Conservation (phyloP, 1,140 invertebrate genomes). For the Galleria mellonella region DNA sequence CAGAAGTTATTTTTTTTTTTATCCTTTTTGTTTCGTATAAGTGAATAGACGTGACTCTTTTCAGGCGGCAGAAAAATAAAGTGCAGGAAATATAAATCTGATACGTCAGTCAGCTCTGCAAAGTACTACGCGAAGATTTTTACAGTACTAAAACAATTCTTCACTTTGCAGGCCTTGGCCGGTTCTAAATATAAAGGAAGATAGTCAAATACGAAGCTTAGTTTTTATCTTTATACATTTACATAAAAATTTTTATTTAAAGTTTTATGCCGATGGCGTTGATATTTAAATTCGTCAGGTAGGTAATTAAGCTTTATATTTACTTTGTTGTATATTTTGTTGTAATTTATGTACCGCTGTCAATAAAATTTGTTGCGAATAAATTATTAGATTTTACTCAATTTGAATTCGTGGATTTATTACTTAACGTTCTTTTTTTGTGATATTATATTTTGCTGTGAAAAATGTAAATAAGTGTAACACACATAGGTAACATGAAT, state of each 20-base stretch:
- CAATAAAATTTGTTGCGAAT: conserved; percentile 52
- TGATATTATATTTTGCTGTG: too few species aligned
- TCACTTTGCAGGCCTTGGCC: conserved; percentile 61
- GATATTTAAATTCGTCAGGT: conserved; percentile 35
- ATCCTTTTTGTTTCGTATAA: conserved; percentile 27
- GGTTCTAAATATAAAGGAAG: conserved; percentile 66
- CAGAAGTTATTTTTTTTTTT: conserved; percentile 19
- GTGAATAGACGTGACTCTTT: conserved; percentile 27
- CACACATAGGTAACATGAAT: too few species aligned
- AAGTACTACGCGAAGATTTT: conserved; percentile 64
- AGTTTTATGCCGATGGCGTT: conserved; percentile 21
- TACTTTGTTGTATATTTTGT: conserved; percentile 50
- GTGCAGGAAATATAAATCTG: conserved; percentile 60
- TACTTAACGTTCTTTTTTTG: too few species aligned
- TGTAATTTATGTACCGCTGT: conserved; percentile 54
- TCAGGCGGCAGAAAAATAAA: conserved; percentile 68
- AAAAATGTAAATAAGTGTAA: too few species aligned
- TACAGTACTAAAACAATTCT: conserved; percentile 64
- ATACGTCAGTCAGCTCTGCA: conserved; percentile 55
- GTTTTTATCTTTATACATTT: conserved; percentile 6
- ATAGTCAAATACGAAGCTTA: conserved; percentile 19
- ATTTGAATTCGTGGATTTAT: conserved; percentile 1
- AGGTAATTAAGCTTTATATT: conserved; percentile 35
- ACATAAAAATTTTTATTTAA: conserved; percentile 1
- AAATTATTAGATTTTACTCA: conserved; percentile 6